Percentiles rank a stretch among this genome's conserved stretches.
phyloP scores from a whole-genome alignment of 1,140 invertebrate genomes.

The Aphelinus atriplicis region DNA sequence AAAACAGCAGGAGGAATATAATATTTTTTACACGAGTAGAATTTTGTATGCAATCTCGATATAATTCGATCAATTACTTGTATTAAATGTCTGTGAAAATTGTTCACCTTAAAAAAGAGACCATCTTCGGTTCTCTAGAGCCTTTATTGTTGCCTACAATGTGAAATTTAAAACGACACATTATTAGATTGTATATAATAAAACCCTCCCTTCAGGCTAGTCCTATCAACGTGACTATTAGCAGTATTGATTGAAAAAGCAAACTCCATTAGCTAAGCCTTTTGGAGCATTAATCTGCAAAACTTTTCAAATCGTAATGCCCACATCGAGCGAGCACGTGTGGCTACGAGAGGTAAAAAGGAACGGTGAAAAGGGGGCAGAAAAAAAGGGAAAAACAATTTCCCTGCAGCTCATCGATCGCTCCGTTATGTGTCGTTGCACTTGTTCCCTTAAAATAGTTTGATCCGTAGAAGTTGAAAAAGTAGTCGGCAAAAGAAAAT shows the following conservation, averaged over 20 bases:
- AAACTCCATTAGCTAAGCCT: too few relatives aligned
- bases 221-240: too few relatives aligned
- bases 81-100: slow-evolving; percentile 10
- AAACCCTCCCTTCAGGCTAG: too few relatives aligned
- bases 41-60: background rate
- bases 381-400: too few relatives aligned
- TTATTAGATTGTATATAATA: too few relatives aligned
- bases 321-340: too few relatives aligned
- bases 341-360: background rate
- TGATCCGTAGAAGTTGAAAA: background rate
- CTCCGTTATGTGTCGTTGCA: slow-evolving; percentile 24
- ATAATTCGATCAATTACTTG: slow-evolving; percentile 1
- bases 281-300: too few relatives aligned
- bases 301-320: too few relatives aligned
- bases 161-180: background rate
- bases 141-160: slow-evolving; percentile 16
- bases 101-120: slow-evolving; percentile 32
- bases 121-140: slow-evolving; percentile 19
- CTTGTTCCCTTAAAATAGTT: slow-evolving; percentile 19
- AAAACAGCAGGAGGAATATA: too few relatives aligned
- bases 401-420: background rate
- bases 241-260: too few relatives aligned
- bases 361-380: background rate
- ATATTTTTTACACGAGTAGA: too few relatives aligned
- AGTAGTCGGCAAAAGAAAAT: background rate